These are phyloP conservation scores for Hemicentrotus pulcherrimus DNA, from an alignment of 35 echinoderm and acorn worm genomes.

Conservation along the genomic window DNA sequence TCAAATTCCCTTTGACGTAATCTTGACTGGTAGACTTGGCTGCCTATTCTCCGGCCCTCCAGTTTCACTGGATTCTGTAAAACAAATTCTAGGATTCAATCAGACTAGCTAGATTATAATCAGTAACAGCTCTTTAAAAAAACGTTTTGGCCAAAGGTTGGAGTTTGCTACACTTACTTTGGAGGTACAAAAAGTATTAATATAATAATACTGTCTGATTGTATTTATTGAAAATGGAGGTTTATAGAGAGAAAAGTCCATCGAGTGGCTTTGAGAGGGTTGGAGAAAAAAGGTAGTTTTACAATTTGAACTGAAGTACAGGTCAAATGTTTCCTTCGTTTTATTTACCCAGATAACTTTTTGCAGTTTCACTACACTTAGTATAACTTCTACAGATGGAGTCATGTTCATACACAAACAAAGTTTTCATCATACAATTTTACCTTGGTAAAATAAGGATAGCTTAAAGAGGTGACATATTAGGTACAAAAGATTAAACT, in stretches of 20 bases:
- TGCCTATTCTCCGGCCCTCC: not conserved
- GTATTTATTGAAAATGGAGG: not conserved
- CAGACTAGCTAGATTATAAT: not conserved
- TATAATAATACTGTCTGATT: not conserved
- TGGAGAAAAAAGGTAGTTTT: not conserved
- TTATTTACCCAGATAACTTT: not conserved
- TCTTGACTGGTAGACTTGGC: not conserved
- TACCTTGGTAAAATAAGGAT: not conserved
- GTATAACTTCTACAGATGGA: no score
- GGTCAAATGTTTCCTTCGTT: not conserved
- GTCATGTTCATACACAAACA: no score
- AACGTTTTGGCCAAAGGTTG: not conserved
- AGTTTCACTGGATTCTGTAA: not conserved
- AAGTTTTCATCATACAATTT: not conserved
- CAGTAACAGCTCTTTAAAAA: not conserved
- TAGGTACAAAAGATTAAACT: not conserved
- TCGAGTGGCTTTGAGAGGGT: not conserved
- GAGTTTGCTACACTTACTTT: not conserved
- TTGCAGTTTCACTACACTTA: not conserved
- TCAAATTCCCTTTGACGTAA: conserved; percentile 3
- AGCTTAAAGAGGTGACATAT: not conserved
- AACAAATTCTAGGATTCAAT: not conserved
- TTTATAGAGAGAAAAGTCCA: not conserved
- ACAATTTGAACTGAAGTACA: not conserved
- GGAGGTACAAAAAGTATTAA: not conserved